Conservation (phyloP, 2,113 vertebrate species). For the Ranitomeya imitator region DNA sequence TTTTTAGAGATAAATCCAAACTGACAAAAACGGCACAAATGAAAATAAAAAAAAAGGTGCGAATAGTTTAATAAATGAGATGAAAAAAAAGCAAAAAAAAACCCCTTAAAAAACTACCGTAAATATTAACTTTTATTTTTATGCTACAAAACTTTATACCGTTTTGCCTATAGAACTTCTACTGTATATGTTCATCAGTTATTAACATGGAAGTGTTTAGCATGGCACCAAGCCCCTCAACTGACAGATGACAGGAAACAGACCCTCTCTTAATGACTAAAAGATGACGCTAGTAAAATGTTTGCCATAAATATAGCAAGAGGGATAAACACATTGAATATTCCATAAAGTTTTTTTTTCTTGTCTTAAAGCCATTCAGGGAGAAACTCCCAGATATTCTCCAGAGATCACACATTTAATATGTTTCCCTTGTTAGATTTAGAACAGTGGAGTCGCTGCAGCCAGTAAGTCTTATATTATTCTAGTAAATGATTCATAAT, state of each 20-base stretch:
- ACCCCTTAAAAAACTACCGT: too few species aligned
- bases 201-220: constrained; percentile 22
- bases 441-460: not conserved
- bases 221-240: constrained; percentile 9
- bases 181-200: not conserved
- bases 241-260: constrained; percentile 26
- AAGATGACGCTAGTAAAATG: constrained; percentile 37
- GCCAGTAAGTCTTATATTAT: not conserved
- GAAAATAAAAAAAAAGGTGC: too few species aligned
- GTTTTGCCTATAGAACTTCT: not conserved
- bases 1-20: too few species aligned
- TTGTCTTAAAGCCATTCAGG: not conserved
- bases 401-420: constrained; percentile 25
- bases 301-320: constrained; percentile 35
- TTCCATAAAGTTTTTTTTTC: constrained; percentile 10
- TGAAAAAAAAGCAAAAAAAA: too few species aligned
- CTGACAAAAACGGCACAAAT: too few species aligned
- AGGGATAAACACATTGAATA: constrained; percentile 26
- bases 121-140: not conserved
- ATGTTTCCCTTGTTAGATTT: constrained; percentile 21
- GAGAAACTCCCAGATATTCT: constrained; percentile 7
- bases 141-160: not conserved
- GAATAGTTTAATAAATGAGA: too few species aligned
- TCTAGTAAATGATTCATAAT: not conserved
- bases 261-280: constrained; percentile 30